phyloP scores from a whole-genome alignment of 2,888 invertebrate species.

The Tipula confusa region DNA sequence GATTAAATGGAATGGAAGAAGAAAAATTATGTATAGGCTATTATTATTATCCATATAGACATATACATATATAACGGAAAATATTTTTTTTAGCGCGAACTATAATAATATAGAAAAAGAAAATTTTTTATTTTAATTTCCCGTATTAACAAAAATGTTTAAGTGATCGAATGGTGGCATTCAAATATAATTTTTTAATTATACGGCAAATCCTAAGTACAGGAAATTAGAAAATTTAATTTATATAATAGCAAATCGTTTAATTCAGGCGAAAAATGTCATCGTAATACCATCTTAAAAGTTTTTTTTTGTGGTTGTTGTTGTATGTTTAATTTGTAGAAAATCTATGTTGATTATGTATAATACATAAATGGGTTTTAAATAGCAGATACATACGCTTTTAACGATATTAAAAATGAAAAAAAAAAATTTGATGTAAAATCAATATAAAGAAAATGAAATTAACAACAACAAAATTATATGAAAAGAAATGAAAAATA shows the following conservation, averaged over 20 bases:
- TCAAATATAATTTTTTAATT: not conserved
- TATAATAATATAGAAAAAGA: not conserved
- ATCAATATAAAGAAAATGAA: conserved; percentile 1
- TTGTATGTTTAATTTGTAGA: too few species aligned
- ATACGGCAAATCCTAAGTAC: not conserved
- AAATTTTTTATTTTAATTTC: conserved; percentile 5
- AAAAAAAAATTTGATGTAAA: not conserved
- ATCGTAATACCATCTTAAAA: not conserved
- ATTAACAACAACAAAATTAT: not conserved
- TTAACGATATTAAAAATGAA: not conserved
- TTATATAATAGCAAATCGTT: not conserved
- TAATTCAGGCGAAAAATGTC: not conserved
- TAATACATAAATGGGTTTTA: not conserved
- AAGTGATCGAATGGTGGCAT: not conserved
- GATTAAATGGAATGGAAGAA: not conserved
- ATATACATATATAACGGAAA: not conserved
- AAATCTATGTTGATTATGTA: not conserved
- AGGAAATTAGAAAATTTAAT: not conserved
- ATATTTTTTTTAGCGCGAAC: not conserved
- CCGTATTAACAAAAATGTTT: conserved; percentile 15
- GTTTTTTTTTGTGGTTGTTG: too few species aligned
- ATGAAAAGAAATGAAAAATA: not conserved
- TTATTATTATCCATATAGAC: not conserved
- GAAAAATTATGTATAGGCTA: not conserved
- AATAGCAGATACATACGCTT: not conserved